A percentile compares a stretch with the other conserved stretches of the same genome.
phyloP scores from a whole-genome alignment of 2,797 vertebrate species.

The Graptemys geographica region DNA sequence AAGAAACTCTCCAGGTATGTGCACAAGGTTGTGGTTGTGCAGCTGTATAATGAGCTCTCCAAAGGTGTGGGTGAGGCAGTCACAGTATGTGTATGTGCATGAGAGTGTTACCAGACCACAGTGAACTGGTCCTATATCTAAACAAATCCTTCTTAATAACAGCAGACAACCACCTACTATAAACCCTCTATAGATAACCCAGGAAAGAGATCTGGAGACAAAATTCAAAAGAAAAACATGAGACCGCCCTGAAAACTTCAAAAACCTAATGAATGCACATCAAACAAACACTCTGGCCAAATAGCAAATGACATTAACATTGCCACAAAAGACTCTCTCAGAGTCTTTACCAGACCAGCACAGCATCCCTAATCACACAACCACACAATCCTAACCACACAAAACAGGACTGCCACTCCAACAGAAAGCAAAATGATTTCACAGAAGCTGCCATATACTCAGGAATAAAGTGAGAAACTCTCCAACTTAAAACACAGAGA shows the following conservation, averaged over 20 bases:
- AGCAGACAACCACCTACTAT: neutral
- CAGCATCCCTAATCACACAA: too few relatives aligned
- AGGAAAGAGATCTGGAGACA: neutral
- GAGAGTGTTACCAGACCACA: neutral
- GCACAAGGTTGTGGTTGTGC: neutral
- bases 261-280: neutral
- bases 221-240: neutral
- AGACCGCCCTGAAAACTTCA: neutral
- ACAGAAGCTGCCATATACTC: neutral
- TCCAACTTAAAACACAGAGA: neutral
- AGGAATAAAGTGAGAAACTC: neutral
- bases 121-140: neutral
- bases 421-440: too few relatives aligned
- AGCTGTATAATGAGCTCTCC: neutral
- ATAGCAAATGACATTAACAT: neutral
- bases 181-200: neutral
- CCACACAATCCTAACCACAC: too few relatives aligned
- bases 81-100: accelerated
- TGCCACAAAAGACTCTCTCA: neutral
- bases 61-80: accelerated
- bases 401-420: too few relatives aligned
- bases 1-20: neutral
- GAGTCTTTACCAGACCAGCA: too few relatives aligned
- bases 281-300: neutral
- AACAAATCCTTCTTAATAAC: neutral